Evolutionary conservation across 2,797 vertebrate species (phyloP).

Genomic region (Crypturellus tataupa): DNA sequence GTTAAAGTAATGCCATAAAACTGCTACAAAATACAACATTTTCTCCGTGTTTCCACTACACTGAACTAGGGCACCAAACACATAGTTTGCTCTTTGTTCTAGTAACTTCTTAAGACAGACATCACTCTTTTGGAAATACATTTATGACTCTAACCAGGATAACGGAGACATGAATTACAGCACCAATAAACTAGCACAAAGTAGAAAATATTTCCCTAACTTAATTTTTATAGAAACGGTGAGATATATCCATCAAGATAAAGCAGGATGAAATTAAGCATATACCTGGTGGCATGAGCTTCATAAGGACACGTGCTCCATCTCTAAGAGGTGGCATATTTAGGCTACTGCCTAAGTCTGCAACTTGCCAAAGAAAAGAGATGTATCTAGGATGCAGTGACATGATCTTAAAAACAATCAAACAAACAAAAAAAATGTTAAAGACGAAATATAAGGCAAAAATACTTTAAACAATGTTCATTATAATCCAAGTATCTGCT

Average conservation of each 20-base stretch:
- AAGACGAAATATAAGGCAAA: not conserved
- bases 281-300: constrained; percentile 98
- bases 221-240: not conserved
- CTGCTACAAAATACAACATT: not conserved
- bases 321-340: constrained; percentile 98
- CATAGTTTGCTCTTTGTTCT: no score
- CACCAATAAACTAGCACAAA: not conserved
- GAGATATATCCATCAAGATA: not conserved
- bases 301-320: constrained; percentile 97
- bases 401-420: constrained; percentile 92
- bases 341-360: constrained; percentile 96
- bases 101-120: not conserved
- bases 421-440: not conserved
- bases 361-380: constrained; percentile 99
- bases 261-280: not conserved
- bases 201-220: not conserved
- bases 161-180: not conserved
- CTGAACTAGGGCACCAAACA: not conserved
- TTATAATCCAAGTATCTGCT: constrained; percentile 71
- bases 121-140: not conserved
- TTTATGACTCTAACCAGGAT: not conserved
- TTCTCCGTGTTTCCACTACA: not conserved
- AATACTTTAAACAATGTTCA: not conserved
- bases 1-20: not conserved
- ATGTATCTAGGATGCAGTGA: constrained; percentile 98